Conservation (phyloP, 2,113 vertebrate genomes). For the Microtus montanus region DNA sequence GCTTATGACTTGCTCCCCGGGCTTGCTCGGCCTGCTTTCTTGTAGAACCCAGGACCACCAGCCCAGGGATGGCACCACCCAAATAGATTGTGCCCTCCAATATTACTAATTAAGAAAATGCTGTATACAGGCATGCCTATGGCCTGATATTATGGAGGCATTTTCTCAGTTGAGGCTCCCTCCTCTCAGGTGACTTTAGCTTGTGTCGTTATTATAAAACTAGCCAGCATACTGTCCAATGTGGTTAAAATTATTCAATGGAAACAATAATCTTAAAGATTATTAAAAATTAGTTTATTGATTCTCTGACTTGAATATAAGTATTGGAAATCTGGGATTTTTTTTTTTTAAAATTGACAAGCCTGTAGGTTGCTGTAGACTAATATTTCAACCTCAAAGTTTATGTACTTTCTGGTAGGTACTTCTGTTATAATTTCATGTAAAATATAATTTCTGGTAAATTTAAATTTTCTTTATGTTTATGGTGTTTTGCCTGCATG, state of each 20-base stretch:
- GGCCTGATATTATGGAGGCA: background rate
- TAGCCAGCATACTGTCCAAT: background rate
- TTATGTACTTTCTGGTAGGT: background rate
- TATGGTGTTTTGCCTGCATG: background rate
- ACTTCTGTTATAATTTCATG: background rate
- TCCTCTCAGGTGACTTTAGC: background rate
- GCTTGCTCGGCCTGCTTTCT: background rate
- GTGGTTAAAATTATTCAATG: constrained; percentile 22
- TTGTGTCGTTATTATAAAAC: background rate
- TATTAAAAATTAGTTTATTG: background rate
- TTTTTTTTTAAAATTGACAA: background rate
- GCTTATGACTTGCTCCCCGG: background rate
- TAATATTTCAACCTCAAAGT: constrained; percentile 2
- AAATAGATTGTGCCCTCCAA: background rate
- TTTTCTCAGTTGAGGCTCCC: background rate
- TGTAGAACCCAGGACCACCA: background rate
- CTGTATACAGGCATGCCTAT: background rate
- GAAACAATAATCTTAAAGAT: constrained; percentile 14
- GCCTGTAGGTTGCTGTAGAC: background rate
- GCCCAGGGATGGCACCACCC: background rate
- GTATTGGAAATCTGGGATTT: background rate
- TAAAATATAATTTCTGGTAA: background rate
- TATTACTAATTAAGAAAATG: background rate
- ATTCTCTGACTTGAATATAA: constrained; percentile 6
- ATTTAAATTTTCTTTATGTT: background rate